A percentile compares a stretch with the other conserved stretches of the same genome.
Evolutionary conservation across 1,140 invertebrate species (phyloP).

Genomic region (Gyrodactylus bullatarudis): DNA sequence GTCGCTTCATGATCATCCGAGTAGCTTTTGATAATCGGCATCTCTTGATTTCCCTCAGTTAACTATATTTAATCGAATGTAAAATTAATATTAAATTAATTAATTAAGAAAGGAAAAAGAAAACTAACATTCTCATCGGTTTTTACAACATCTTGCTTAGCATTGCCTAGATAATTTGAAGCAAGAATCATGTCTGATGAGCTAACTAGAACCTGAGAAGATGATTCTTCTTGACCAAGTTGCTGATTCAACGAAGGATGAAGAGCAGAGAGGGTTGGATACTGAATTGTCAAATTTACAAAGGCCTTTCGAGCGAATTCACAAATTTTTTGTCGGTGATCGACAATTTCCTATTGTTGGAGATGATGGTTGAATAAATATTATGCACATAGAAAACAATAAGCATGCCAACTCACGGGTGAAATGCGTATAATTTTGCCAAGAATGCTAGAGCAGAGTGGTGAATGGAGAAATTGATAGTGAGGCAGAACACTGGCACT

Average conservation of each 20-base stretch:
- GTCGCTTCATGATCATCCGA: too few species aligned
- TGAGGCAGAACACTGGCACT: slow-evolving; percentile 32
- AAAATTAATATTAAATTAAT: too few species aligned
- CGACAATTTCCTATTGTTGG: neutral
- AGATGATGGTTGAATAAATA: neutral
- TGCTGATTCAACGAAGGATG: neutral
- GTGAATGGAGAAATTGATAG: slow-evolving; percentile 10
- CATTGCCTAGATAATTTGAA: neutral
- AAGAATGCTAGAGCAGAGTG: neutral
- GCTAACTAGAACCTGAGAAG: neutral
- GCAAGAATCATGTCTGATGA: neutral
- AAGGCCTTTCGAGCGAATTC: neutral
- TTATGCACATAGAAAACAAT: neutral
- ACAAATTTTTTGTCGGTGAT: neutral
- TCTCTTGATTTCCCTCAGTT: too few species aligned
- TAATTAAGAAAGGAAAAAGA: too few species aligned
- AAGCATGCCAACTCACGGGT: slow-evolving; percentile 2
- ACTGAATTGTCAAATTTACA: neutral
- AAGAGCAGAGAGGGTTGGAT: neutral
- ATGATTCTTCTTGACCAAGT: neutral
- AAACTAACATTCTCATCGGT: too few species aligned
- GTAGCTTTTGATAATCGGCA: too few species aligned
- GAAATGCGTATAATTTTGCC: slow-evolving; percentile 3
- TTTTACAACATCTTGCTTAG: too few species aligned
- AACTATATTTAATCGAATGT: too few species aligned